Conservation (phyloP, 2,888 invertebrate species). For the Meiosimyza decipiens region DNA sequence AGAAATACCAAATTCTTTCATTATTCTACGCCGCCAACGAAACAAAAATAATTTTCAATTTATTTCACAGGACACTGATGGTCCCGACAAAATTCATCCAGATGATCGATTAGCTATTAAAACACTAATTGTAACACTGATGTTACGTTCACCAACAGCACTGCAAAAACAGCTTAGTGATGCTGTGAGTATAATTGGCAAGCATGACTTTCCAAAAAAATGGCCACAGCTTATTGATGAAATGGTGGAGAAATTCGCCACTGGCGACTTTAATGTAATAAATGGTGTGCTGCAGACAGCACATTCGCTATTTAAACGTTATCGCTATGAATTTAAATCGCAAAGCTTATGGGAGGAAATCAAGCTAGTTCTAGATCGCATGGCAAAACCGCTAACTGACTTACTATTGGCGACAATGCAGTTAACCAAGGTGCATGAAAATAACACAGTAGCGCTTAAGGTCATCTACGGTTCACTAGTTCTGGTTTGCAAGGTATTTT, state of each 20-base stretch:
- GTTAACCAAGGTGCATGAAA: slow-evolving; percentile 79
- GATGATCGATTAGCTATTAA: slow-evolving; percentile 86
- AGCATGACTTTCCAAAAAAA: slow-evolving; percentile 94
- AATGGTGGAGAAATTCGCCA: slow-evolving; percentile 92
- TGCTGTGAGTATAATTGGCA: slow-evolving; percentile 96
- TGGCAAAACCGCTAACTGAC: slow-evolving; percentile 94
- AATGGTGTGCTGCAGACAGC: slow-evolving; percentile 95
- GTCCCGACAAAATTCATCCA: slow-evolving; percentile 80
- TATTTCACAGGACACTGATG: slow-evolving; percentile 73
- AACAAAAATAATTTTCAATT: too few relatives aligned
- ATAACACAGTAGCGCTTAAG: slow-evolving; percentile 82
- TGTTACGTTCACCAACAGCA: slow-evolving; percentile 90
- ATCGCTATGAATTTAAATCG: slow-evolving; percentile 95
- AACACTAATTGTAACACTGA: slow-evolving; percentile 86
- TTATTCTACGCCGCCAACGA: neutral
- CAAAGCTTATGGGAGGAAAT: slow-evolving; percentile 96
- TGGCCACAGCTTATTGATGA: slow-evolving; percentile 95
- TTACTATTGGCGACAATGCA: slow-evolving; percentile 91
- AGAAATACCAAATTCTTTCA: neutral
- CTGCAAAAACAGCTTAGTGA: slow-evolving; percentile 96
- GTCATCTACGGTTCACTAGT: slow-evolving; percentile 90
- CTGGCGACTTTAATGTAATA: slow-evolving; percentile 92
- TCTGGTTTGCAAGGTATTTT: slow-evolving; percentile 93
- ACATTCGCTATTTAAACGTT: slow-evolving; percentile 95
- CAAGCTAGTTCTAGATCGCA: slow-evolving; percentile 92